These are phyloP conservation scores for Anguilla anguilla DNA, from an alignment of 2,797 vertebrate genomes.

Conservation along the genomic window DNA sequence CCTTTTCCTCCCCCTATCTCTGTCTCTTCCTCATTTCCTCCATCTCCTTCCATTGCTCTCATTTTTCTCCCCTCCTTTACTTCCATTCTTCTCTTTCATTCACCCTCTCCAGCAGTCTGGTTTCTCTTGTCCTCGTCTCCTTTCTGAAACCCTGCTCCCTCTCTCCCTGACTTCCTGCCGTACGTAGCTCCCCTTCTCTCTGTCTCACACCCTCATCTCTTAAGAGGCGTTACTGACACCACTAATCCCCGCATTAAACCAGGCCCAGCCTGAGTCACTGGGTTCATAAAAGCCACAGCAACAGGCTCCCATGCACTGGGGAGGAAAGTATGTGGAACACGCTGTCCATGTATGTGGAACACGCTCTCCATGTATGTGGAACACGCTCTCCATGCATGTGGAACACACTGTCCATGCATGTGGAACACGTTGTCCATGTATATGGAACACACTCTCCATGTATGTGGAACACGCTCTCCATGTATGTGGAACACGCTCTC, in stretches of 20 bases:
- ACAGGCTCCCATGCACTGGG: not conserved
- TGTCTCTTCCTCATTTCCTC: not conserved
- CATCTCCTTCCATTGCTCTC: not conserved
- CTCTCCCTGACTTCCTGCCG: not conserved
- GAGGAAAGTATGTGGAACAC: not conserved
- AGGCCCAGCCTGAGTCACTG: not conserved
- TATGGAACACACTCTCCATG: not conserved
- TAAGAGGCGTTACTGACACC: constrained; percentile 11
- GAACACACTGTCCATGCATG: not conserved
- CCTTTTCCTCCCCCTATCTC: not conserved
- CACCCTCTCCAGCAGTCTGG: too few relatives aligned
- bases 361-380: not conserved
- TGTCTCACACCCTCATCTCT: not conserved
- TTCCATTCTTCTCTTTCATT: not conserved
- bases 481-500: not conserved
- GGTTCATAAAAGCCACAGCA: not conserved
- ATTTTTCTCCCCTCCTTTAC: not conserved
- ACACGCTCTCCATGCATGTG: not conserved
- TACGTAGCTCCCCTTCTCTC: not conserved
- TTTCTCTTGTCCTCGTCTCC: not conserved
- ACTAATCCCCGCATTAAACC: constrained; percentile 1
- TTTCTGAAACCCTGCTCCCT: not conserved
- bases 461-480: not conserved
- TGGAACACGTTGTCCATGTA: not conserved
- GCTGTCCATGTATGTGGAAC: not conserved